These are phyloP conservation scores for Epinotia bilunana DNA, from an alignment of 2,888 invertebrate species.

Conservation along the genomic window DNA sequence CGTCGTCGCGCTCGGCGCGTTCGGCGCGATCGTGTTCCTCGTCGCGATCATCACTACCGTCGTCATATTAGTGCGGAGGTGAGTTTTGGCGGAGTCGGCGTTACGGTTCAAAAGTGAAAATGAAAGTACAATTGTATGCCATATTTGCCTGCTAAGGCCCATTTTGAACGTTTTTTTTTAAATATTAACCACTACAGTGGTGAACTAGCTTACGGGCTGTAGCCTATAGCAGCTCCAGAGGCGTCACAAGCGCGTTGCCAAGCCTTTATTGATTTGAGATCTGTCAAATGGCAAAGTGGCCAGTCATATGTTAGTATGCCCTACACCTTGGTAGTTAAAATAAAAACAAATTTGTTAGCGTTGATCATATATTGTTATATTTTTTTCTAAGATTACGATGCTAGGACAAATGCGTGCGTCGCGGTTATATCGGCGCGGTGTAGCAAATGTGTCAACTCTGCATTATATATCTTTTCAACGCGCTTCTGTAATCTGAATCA, in stretches of 20 bases:
- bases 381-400: neutral
- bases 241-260: too few species aligned
- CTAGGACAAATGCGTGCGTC: neutral
- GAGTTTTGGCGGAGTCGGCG: slow-evolving; percentile 46
- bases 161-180: too few species aligned
- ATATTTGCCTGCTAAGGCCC: too few species aligned
- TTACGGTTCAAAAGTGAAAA: neutral
- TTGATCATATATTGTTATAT: too few species aligned
- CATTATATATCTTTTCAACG: neutral
- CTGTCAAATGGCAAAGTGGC: neutral
- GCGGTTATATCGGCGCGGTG: neutral
- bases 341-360: too few species aligned
- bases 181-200: too few species aligned
- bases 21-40: slow-evolving; percentile 95
- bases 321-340: neutral
- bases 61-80: slow-evolving; percentile 95
- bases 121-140: too few species aligned
- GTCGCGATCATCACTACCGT: slow-evolving; percentile 95
- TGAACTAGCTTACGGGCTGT: too few species aligned
- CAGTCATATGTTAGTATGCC: neutral
- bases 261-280: too few species aligned
- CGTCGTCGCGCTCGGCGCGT: slow-evolving; percentile 94
- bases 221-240: too few species aligned
- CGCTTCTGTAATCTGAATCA: too few species aligned
- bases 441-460: neutral